Evolutionary conservation across 2,888 invertebrate genomes (phyloP).

Genomic region (Tribolium freemani): DNA sequence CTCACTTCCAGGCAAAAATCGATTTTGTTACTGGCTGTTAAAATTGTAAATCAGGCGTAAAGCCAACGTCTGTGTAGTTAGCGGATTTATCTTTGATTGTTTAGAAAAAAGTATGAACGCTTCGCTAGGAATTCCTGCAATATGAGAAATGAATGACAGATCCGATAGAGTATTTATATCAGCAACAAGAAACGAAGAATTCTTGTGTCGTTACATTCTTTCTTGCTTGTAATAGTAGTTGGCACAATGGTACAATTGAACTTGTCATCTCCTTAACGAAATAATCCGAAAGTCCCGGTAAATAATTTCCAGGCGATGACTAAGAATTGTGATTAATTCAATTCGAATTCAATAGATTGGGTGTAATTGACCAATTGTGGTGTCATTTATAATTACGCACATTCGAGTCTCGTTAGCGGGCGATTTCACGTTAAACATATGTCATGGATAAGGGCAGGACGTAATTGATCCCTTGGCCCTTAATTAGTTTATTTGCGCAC

Average conservation of each 20-base stretch:
- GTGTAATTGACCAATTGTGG: constrained; percentile 54
- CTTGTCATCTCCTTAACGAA: constrained; percentile 49
- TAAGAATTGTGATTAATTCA: constrained; percentile 37
- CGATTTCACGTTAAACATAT: constrained; percentile 46
- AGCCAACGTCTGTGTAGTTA: neutral
- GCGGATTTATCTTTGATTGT: constrained; percentile 13
- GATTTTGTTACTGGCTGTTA: no score
- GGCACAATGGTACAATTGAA: constrained; percentile 41
- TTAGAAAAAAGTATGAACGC: constrained; percentile 4
- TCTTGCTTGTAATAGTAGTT: constrained; percentile 48
- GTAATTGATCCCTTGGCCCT: constrained; percentile 49
- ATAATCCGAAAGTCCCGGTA: constrained; percentile 34
- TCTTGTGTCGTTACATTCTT: constrained; percentile 49
- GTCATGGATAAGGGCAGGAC: constrained; percentile 50
- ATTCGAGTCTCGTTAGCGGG: constrained; percentile 48
- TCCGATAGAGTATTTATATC: constrained; percentile 38
- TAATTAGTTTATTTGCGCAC: constrained; percentile 46
- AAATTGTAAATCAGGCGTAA: neutral
- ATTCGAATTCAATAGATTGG: constrained; percentile 48
- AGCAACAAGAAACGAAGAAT: constrained; percentile 42
- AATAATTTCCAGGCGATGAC: constrained; percentile 29
- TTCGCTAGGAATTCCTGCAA: constrained; percentile 32
- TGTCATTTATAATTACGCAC: constrained; percentile 52
- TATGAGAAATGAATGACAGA: constrained; percentile 43
- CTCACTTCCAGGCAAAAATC: no score